Base-by-base conservation (phyloP, 1,140 invertebrate genomes). In the Phortica variegata region DNA sequence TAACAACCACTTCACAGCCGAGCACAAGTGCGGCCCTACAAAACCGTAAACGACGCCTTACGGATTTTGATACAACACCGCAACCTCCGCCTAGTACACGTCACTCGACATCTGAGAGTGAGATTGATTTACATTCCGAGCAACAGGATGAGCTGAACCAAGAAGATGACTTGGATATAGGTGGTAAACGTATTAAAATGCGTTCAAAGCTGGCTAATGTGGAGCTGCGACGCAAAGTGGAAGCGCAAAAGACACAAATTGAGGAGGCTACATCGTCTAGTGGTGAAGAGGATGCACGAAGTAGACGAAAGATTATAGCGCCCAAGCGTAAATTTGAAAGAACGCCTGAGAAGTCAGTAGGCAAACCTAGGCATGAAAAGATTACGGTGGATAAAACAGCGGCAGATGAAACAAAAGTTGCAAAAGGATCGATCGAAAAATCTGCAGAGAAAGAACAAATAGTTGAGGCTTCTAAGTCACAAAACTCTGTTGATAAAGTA, bases 151-250 rank as follows among this genome's bases (percentile, higher is more conserved):
- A 78, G 65, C 78, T 36, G 53, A 77, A 77, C 66, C 72, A 69
- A 3, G 55, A 56, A 13, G 79, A 53, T 61, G 80, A 78, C 65
- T 65, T 70, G n/a, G 73, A 73, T 48, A 68, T 69, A 12, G 77
- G 65, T 8, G 80, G 79, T 1, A 85, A 84, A 49, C 71, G 79
- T 9, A 77, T 79, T 52, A 82, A 79, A 42, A 70, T 82, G 36
- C 65, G 80, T 3, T 79, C 75, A 0, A 84, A 82, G 52, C 63
- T 69, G 2, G 60, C 79, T 0, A 81, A 85, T 56, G 60, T 69
- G 3, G 74, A 82, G 12, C 47, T 83, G 4, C 65, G 83, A 13
- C 81, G 80, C 42, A 82, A 80, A 32, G 73, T 85, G 0, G 84
- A 85, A 54, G 79, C 50, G 41, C 85, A 53, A 79, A 82, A 71